Evolutionary conservation across 2,797 vertebrate genomes (phyloP), one percentile per base, ranked within the genome.

Genomic region (Aplochiton taeniatus): DNA sequence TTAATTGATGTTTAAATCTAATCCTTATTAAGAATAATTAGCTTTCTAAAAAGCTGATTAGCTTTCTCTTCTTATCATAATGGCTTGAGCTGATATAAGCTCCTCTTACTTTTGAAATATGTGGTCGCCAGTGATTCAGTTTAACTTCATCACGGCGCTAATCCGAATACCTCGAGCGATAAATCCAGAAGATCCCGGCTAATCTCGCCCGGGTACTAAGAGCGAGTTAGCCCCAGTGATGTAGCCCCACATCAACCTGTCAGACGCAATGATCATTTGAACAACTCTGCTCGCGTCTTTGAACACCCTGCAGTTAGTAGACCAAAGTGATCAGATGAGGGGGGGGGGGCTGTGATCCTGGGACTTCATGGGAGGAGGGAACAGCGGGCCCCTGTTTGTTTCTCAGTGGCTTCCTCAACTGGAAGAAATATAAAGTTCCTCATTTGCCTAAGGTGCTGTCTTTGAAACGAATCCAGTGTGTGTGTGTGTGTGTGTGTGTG

Each of bases 121-220:
- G 79, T 47, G 75, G 82, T 87, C 78, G 68, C 82, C 76, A 73
- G 82, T 87, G 90, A 93, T 92, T 93, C 84, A 89, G 92, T 90
- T 92, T 92, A 84, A 93, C 90, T 94, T 93, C 84, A 89, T 90
- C 74, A 82, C 74, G 18, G 79, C 82, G 82, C 88, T 95, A 96
- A 95, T 94, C 92, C 89, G 68, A 66, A 79, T 83, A 91, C 92
- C 90, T 90, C 79, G 78, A 88, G 90, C 87, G 90, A 95, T 94
- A 95, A 95, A 93, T 89, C 89, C 83, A 61, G 78, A 90, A 93
- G 93, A 95, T 94, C 92, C 85, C 74, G 81, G 84, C 89, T 94
- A 94, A 95, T 94, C 92, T 91, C 83, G 81, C 87, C 89, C 82
- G 90, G 87, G 87, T 90, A 88, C 91, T 90, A 84, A 92, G 82